Conservation (phyloP, 2,113 vertebrate genomes). For the Megalops atlanticus region DNA sequence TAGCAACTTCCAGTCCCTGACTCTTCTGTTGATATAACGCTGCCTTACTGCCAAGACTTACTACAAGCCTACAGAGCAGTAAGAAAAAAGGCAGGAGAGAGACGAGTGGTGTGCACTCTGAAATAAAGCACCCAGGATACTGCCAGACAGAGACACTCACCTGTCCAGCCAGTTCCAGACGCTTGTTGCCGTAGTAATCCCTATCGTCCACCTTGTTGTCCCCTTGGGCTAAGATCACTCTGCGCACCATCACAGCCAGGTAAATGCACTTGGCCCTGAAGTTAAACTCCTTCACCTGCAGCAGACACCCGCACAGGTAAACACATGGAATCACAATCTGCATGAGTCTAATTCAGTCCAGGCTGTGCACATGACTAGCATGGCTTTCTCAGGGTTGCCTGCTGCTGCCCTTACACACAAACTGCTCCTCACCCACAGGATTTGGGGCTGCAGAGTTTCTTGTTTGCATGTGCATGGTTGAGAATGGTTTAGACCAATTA, state of each 20-base stretch:
- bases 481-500: too few species aligned
- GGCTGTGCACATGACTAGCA: too few species aligned
- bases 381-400: too few species aligned
- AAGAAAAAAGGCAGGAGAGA: too few species aligned
- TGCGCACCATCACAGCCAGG: constrained; percentile 95
- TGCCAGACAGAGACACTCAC: constrained; percentile 56
- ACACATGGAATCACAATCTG: not conserved
- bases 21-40: too few species aligned
- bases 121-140: not conserved
- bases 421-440: too few species aligned
- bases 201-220: constrained; percentile 96
- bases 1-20: too few species aligned
- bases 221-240: constrained; percentile 95
- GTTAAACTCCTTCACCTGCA: constrained; percentile 96
- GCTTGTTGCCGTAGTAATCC: constrained; percentile 98
- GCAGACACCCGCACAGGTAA: constrained; percentile 19
- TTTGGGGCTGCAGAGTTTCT: too few species aligned
- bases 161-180: constrained; percentile 95
- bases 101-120: not conserved
- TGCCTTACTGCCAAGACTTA: too few species aligned
- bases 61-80: too few species aligned
- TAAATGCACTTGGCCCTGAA: constrained; percentile 97
- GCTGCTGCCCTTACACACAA: too few species aligned
- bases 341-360: not conserved
- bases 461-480: too few species aligned